Evolutionary conservation across 1,140 invertebrate genomes (phyloP).

Genomic region (Meloidogyne chitwoodi): DNA sequence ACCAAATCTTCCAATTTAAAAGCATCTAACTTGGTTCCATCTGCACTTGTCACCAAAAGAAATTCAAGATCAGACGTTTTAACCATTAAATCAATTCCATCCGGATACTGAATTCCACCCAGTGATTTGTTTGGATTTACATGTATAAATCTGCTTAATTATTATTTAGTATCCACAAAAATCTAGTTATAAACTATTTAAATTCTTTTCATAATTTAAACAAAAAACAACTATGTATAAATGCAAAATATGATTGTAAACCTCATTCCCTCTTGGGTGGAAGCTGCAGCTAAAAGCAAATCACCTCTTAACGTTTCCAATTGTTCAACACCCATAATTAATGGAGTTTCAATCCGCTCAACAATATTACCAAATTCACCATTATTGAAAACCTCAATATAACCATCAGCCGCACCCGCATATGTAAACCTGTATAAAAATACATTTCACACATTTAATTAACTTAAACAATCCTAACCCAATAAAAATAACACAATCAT

Average conservation of each 20-base stretch:
- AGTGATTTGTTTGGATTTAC: conserved; percentile 30
- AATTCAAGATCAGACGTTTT: conserved; percentile 15
- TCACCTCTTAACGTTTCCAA: conserved; percentile 17
- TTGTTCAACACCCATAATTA: conserved; percentile 31
- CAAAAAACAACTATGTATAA: background rate
- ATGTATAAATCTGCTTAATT: conserved; percentile 33
- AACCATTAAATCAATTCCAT: conserved; percentile 26
- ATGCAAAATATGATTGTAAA: too few species aligned
- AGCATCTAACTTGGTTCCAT: conserved; percentile 9
- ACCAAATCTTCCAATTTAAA: conserved; percentile 16
- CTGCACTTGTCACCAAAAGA: conserved; percentile 7
- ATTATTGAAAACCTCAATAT: conserved; percentile 33
- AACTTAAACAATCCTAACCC: background rate
- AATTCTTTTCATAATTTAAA: too few species aligned
- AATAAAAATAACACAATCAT: background rate
- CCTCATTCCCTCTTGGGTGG: conserved; percentile 30
- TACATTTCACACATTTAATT: too few species aligned
- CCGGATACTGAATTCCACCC: conserved; percentile 2
- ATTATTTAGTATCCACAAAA: background rate
- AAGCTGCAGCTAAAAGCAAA: conserved; percentile 21
- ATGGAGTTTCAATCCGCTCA: conserved; percentile 29
- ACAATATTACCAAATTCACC: conserved; percentile 35
- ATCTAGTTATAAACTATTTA: too few species aligned
- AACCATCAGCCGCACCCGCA: conserved; percentile 25
- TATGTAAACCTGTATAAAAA: conserved; percentile 25